phyloP scores from a whole-genome alignment of 1,140 invertebrate genomes.

The Orius laevigatus region DNA sequence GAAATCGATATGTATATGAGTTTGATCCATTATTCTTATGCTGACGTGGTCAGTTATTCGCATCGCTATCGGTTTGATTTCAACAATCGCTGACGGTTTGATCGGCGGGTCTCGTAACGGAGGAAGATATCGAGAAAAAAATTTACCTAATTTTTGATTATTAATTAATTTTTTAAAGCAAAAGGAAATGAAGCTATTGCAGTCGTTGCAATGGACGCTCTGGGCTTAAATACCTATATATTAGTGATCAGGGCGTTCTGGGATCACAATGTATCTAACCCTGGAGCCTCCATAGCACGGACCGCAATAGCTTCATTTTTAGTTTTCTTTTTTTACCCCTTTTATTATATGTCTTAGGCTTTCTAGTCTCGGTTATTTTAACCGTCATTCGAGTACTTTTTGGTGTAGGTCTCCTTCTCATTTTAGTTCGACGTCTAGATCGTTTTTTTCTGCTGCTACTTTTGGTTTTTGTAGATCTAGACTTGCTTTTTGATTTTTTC shows the following conservation, averaged over 20 bases:
- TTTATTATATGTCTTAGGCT: too few relatives aligned
- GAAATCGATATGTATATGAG: slow-evolving; percentile 4
- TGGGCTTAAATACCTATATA: too few relatives aligned
- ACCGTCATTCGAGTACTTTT: neutral
- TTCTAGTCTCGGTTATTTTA: too few relatives aligned
- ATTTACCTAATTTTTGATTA: too few relatives aligned
- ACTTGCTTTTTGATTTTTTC: neutral
- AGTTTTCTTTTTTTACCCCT: too few relatives aligned
- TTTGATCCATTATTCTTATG: slow-evolving; percentile 4
- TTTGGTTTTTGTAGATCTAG: neutral
- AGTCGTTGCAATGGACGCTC: too few relatives aligned
- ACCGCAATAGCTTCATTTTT: too few relatives aligned
- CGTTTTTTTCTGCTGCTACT: neutral
- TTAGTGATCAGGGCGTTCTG: too few relatives aligned
- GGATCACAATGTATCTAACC: too few relatives aligned
- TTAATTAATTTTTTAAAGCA: too few relatives aligned
- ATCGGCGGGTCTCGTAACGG: neutral
- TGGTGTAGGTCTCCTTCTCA: neutral
- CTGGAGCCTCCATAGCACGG: too few relatives aligned
- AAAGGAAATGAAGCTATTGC: too few relatives aligned
- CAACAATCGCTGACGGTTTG: neutral
- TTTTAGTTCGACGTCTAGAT: neutral
- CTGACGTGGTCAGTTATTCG: slow-evolving; percentile 8
- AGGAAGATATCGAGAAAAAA: neutral
- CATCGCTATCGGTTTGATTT: neutral